These are phyloP conservation scores for Aegypius monachus DNA, from an alignment of 2,113 vertebrate species.

Conservation along the genomic window DNA sequence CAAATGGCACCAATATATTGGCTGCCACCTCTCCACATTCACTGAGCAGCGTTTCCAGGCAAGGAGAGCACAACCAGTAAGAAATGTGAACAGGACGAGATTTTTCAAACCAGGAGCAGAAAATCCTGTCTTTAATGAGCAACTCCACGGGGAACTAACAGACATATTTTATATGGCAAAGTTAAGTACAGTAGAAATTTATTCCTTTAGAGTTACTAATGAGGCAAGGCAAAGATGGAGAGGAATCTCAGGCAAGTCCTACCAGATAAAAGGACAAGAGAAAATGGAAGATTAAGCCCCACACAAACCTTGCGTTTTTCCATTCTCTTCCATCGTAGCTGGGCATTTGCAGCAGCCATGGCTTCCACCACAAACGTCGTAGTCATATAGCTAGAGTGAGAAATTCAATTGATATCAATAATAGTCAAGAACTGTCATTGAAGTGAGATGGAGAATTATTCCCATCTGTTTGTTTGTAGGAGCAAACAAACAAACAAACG, in stretches of 20 bases:
- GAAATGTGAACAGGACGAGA: slow-evolving; percentile 3
- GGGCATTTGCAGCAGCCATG: slow-evolving; percentile 96
- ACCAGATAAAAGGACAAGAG: neutral
- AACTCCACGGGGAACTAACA: slow-evolving; percentile 13
- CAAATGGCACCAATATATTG: slow-evolving; percentile 21
- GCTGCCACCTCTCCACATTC: slow-evolving; percentile 2
- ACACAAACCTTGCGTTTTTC: slow-evolving; percentile 86
- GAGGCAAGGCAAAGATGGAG: neutral
- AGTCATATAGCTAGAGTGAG: slow-evolving; percentile 87
- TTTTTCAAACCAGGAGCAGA: slow-evolving; percentile 29
- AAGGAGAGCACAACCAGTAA: neutral
- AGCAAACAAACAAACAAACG: neutral
- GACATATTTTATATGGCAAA: slow-evolving; percentile 19
- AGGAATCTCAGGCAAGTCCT: neutral
- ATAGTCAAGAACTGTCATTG: neutral
- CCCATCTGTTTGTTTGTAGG: neutral
- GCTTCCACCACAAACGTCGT: slow-evolving; percentile 97
- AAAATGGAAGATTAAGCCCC: neutral
- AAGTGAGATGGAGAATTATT: neutral
- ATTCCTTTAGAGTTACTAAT: slow-evolving; percentile 25
- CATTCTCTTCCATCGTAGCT: slow-evolving; percentile 91
- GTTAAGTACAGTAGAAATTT: slow-evolving; percentile 35
- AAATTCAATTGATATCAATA: neutral
- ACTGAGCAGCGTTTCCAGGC: neutral
- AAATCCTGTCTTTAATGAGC: slow-evolving; percentile 45